Conservation (phyloP, 2,113 vertebrate genomes). For the Plectropomus leopardus region DNA sequence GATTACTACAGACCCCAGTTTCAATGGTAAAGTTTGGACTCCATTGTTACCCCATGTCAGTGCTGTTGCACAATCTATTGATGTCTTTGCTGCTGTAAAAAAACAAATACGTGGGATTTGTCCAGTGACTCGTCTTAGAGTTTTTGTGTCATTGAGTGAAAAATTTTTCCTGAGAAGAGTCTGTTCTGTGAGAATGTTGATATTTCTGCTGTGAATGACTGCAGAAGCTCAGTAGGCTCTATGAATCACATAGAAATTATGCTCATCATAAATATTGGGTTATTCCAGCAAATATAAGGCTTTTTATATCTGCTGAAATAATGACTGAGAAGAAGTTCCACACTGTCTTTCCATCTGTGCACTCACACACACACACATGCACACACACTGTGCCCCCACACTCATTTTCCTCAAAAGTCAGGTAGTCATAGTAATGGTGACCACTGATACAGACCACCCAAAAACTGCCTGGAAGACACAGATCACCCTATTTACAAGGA, state of each 20-base stretch:
- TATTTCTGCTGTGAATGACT: not conserved
- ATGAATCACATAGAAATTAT: slow-evolving; percentile 29
- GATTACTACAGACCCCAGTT: not conserved
- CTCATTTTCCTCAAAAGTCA: not conserved
- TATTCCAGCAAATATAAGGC: slow-evolving; percentile 20
- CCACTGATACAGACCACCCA: slow-evolving; percentile 20
- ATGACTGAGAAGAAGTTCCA: slow-evolving; percentile 6
- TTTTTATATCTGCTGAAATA: not conserved
- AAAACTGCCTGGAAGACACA: not conserved
- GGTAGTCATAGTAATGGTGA: not conserved
- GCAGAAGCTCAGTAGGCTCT: not conserved
- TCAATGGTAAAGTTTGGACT: not conserved
- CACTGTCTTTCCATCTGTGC: not conserved
- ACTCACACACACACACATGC: not conserved
- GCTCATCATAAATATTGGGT: slow-evolving; percentile 11
- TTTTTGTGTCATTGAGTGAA: slow-evolving; percentile 3
- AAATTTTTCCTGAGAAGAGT: not conserved
- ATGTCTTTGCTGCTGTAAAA: not conserved
- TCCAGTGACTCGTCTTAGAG: not conserved
- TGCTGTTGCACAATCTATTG: not conserved
- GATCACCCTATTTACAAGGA: not conserved
- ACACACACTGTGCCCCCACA: not conserved
- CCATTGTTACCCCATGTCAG: not conserved
- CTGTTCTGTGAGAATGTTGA: not conserved
- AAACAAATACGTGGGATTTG: not conserved